Evolutionary conservation across 2,113 vertebrate genomes (phyloP).

Genomic region (Guaruba guarouba): DNA sequence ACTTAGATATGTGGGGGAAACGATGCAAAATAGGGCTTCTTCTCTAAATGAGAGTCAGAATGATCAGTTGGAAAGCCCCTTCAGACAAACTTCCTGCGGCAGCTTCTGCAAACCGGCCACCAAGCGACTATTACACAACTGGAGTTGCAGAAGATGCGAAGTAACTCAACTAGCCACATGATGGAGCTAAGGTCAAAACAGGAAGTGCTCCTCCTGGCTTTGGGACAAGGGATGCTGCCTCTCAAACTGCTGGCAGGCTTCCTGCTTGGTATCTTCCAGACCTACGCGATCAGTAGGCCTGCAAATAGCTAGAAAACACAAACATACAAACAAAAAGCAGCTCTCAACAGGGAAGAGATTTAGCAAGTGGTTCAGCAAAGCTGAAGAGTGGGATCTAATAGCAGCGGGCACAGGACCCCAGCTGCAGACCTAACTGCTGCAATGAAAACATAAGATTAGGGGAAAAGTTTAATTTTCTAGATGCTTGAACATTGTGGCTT

Average conservation of each 20-base stretch:
- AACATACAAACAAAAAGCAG: neutral
- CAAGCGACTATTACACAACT: fast-evolving
- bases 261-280: neutral
- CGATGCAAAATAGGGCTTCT: neutral
- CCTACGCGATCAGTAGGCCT: neutral
- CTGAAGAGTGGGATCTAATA: neutral
- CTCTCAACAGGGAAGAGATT: neutral
- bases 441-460: neutral
- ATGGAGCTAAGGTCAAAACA: neutral
- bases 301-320: neutral
- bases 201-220: neutral
- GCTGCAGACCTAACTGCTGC: neutral
- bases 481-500: neutral
- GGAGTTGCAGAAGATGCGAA: neutral
- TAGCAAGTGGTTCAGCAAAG: neutral
- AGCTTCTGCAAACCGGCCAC: neutral
- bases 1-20: neutral
- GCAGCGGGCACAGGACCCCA: neutral
- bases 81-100: neutral
- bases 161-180: neutral
- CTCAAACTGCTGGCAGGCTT: neutral
- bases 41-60: neutral
- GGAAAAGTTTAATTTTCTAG: neutral
- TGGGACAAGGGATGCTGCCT: neutral
- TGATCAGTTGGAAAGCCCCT: neutral